Evolutionary conservation across 2,797 vertebrate genomes (phyloP).

Genomic region (Rhincodon typus): DNA sequence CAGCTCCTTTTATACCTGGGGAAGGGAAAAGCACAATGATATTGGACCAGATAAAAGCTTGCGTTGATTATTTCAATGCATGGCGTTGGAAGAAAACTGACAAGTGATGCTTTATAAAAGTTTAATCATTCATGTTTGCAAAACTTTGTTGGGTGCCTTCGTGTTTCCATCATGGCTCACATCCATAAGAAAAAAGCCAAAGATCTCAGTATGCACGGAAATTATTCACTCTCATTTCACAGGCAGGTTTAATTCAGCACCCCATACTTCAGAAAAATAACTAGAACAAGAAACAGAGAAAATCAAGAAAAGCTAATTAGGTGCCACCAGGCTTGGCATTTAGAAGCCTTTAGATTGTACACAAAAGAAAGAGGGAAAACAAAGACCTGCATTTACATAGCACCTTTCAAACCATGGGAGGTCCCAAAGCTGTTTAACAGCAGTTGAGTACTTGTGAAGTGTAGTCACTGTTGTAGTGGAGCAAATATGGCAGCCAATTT

Average conservation of each 20-base stretch:
- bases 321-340: not conserved
- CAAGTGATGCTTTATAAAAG: too few species aligned
- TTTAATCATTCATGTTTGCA: not conserved
- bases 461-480: not conserved
- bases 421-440: not conserved
- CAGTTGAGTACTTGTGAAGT: not conserved
- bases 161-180: not conserved
- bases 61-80: not conserved
- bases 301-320: not conserved
- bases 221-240: not conserved
- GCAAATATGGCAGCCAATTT: not conserved
- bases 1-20: conserved; percentile 79
- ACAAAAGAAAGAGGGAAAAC: not conserved
- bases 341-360: not conserved
- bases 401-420: not conserved
- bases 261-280: not conserved
- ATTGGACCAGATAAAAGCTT: too few species aligned
- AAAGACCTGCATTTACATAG: not conserved
- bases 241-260: not conserved
- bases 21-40: not conserved
- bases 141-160: not conserved
- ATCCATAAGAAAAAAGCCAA: not conserved
- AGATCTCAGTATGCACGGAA: not conserved
- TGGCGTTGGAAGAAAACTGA: too few species aligned
- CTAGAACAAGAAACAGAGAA: not conserved